Conservation (phyloP, 2,888 invertebrate genomes). For the Chrysotoxum bicinctum region DNA sequence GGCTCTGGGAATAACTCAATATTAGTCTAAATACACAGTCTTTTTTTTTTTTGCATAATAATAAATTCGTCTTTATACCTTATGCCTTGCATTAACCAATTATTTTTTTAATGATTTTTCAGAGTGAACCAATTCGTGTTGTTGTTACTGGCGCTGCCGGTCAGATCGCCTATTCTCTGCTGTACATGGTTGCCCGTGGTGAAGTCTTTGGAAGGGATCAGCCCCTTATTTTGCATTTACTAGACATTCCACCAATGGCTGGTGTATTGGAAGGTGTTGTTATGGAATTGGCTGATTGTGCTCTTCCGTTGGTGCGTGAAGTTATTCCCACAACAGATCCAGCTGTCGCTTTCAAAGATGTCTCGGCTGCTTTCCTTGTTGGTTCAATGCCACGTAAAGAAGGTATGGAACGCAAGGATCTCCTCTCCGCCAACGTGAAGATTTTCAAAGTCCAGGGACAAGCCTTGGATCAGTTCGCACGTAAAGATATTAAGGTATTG, state of each 20-base stretch:
- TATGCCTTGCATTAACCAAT: background rate
- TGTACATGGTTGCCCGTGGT: constrained; percentile 97
- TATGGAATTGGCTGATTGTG: constrained; percentile 98
- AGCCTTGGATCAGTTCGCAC: constrained; percentile 94
- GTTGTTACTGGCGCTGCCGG: constrained; percentile 99
- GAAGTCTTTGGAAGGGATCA: constrained; percentile 96
- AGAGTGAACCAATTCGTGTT: constrained; percentile 94
- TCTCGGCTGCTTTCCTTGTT: constrained; percentile 97
- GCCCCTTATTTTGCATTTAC: constrained; percentile 92
- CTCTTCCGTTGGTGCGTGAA: constrained; percentile 92
- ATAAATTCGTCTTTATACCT: too few relatives aligned
- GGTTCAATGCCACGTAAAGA: constrained; percentile 98
- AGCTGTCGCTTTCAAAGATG: constrained; percentile 95
- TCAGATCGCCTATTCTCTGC: constrained; percentile 98
- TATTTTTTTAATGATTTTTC: constrained; percentile 55
- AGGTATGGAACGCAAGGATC: constrained; percentile 99
- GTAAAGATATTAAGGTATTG: constrained; percentile 95
- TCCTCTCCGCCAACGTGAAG: constrained; percentile 97
- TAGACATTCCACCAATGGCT: constrained; percentile 98
- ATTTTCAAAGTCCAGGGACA: constrained; percentile 99
- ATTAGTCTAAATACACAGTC: too few relatives aligned
- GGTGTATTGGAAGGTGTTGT: constrained; percentile 98
- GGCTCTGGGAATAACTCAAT: too few relatives aligned
- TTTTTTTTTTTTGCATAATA: too few relatives aligned
- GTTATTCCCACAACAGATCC: constrained; percentile 94